A percentile compares a stretch with the other conserved stretches of the same genome.
phyloP scores from a whole-genome alignment of 2,797 vertebrate genomes.

The Adrianichthys oophorus region DNA sequence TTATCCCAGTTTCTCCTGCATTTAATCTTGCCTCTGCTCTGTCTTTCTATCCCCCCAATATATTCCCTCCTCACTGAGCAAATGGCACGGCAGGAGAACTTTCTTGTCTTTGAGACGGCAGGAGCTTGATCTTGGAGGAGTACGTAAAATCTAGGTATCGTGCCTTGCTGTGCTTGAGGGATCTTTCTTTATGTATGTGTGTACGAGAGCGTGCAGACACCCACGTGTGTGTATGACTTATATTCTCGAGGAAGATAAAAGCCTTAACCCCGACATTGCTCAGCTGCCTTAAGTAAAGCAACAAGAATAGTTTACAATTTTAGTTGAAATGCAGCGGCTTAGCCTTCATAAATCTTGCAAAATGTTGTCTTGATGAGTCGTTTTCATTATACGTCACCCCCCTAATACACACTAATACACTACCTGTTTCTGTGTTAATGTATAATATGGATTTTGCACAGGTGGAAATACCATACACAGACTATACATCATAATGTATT shows the following conservation, averaged over 20 bases:
- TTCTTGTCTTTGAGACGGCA: conserved; percentile 67
- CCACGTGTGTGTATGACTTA: conserved; percentile 43
- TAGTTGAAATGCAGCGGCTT: conserved; percentile 19
- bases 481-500: no score
- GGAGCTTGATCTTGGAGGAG: conserved; percentile 70
- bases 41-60: conserved; percentile 35
- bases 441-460: conserved; percentile 17
- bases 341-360: conserved; percentile 28
- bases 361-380: conserved; percentile 32
- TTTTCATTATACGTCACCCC: conserved; percentile 20
- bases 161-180: conserved; percentile 58
- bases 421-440: conserved; percentile 6
- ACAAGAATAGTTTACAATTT: conserved; percentile 35
- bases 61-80: conserved; percentile 49
- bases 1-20: conserved; percentile 35
- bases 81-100: conserved; percentile 58
- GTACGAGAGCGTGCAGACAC: conserved; percentile 19
- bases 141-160: conserved; percentile 53
- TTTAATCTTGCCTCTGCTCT: conserved; percentile 35
- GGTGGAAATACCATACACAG: neutral
- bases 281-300: conserved; percentile 49
- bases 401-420: conserved; percentile 13
- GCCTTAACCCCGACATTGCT: conserved; percentile 23
- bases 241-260: conserved; percentile 57
- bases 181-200: conserved; percentile 32